Percentiles rank a stretch among this genome's conserved stretches.
Conservation (phyloP, 1,140 invertebrate species). For the Euschistus heros region DNA sequence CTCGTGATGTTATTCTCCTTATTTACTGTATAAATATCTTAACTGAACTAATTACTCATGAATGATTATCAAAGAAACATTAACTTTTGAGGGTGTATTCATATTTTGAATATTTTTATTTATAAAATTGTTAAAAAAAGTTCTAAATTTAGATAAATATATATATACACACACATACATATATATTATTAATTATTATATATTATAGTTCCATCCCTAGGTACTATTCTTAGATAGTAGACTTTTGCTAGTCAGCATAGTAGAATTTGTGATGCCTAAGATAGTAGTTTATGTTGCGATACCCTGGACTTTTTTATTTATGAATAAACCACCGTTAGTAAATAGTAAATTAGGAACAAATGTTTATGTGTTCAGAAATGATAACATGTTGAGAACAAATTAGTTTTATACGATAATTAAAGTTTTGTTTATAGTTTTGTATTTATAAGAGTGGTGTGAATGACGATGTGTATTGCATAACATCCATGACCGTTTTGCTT, state of each 20-base stretch:
- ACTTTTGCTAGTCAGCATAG: constrained; percentile 23
- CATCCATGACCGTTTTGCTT: constrained; percentile 6
- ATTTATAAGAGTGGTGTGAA: constrained; percentile 5
- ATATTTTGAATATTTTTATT: too few species aligned
- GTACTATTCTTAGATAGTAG: constrained; percentile 9
- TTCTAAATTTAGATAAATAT: too few species aligned
- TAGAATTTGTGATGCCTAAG: constrained; percentile 22
- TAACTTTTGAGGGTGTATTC: too few species aligned
- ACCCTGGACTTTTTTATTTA: constrained; percentile 17
- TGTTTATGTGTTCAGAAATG: constrained; percentile 11
- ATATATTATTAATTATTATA: too few species aligned
- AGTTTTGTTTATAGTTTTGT: constrained; percentile 11
- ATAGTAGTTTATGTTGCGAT: constrained; percentile 18
- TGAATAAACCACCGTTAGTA: constrained; percentile 22
- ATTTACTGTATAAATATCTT: too few species aligned
- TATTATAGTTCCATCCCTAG: constrained; percentile 2
- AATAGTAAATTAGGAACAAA: constrained; percentile 15
- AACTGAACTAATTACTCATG: too few species aligned
- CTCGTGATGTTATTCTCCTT: too few species aligned
- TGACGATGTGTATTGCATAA: constrained; percentile 1
- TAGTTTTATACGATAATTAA: constrained; percentile 11
- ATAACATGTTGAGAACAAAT: constrained; percentile 12
- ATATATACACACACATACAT: too few species aligned
- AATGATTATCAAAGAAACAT: too few species aligned
- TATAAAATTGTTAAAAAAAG: too few species aligned